Evolutionary conservation across 2,113 vertebrate species (phyloP), one percentile per base, ranked within the genome.

Genomic region (Charadrius vociferus): DNA sequence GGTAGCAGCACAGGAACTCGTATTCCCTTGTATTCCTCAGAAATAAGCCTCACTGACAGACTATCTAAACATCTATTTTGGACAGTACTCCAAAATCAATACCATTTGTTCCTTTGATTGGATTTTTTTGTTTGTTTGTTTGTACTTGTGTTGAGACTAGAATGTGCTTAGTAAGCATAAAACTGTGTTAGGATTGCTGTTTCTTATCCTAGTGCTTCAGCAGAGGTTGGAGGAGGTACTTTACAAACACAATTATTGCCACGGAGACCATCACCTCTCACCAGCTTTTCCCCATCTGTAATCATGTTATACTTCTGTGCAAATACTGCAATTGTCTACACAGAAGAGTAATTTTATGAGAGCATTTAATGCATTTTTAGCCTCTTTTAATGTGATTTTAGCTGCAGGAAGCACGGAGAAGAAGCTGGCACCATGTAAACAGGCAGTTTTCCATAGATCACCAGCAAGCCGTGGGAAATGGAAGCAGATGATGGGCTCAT

Each of bases 341-440:
- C 12, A 81, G 65, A 90, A 84, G 56, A 95, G 43, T 75, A 58
- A 94, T 91, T 95, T 95, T 87, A 87, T 75, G 89, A 82, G 78
- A 62, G 24, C 1, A 4, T 86, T 92, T 79, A 94, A 66, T 77
- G 68, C 27, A 62, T 87, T 93, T 97, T 93, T 63, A 91, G 52
- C 20, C 45, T 73, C 49, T 88, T 89, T 58, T 72, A 92, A 72
- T 63, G 82, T 71, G 80, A 78, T 86, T 94, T 92, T 79, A 94
- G 84, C 88, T 91, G 43, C 67, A 90, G 84, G 70, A 95, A 96
- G 86, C 37, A 88, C 3, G 4, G 41, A 78, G 45, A 75, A 88
- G 87, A 32, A 73, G 55, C 7, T 34, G 81, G 59, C 27, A 89
- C 39, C 70, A 62, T 1, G 7, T 66, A 63, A 93, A 87, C 17